phyloP scores from a whole-genome alignment of 2,888 invertebrate species.

The Ecliptopera silaceata region DNA sequence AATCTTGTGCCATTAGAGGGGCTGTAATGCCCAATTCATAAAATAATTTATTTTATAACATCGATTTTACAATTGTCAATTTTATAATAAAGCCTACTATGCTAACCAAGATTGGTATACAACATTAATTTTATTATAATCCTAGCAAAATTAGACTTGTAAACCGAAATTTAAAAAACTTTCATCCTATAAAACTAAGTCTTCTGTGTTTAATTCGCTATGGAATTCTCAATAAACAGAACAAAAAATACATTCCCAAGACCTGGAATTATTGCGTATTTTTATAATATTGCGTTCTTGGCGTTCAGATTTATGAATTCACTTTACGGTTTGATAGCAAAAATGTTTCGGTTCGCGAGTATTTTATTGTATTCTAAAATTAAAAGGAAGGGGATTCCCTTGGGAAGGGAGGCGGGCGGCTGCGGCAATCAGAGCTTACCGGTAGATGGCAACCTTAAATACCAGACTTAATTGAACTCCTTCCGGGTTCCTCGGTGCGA shows the following conservation, averaged over 20 bases:
- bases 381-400: conserved; percentile 73
- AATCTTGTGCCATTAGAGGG: too few relatives aligned
- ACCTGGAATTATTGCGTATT: conserved; percentile 35
- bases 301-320: conserved; percentile 44
- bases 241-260: conserved; percentile 28
- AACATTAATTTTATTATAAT: too few relatives aligned
- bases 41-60: too few relatives aligned
- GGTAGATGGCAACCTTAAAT: conserved; percentile 79
- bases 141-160: too few relatives aligned
- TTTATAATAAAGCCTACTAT: too few relatives aligned
- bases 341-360: conserved; percentile 60
- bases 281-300: conserved; percentile 23
- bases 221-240: too few relatives aligned
- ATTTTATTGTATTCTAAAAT: conserved; percentile 79
- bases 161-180: too few relatives aligned
- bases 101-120: too few relatives aligned
- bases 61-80: too few relatives aligned
- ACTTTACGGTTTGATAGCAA: conserved; percentile 51
- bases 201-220: not conserved
- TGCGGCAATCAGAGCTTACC: conserved; percentile 74
- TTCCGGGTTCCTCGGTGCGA: conserved; percentile 66
- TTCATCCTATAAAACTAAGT: too few relatives aligned
- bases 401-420: conserved; percentile 48
- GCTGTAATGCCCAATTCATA: too few relatives aligned
- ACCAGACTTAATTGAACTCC: conserved; percentile 81